These are phyloP conservation scores for Selene dorsalis DNA, from an alignment of 2,797 vertebrate genomes.

Conservation along the genomic window DNA sequence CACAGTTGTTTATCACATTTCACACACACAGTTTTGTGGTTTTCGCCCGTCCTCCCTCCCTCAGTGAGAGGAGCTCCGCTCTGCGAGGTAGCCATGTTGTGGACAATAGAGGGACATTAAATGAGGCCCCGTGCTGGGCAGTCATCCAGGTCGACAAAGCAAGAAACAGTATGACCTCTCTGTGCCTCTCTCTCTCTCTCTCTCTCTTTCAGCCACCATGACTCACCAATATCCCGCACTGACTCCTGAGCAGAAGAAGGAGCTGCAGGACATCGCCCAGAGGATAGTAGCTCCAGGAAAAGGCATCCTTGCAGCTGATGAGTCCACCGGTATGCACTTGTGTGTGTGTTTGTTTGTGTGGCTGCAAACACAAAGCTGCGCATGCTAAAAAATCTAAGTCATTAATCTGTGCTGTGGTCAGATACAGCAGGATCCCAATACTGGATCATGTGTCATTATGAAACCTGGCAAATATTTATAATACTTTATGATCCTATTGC, in stretches of 20 bases:
- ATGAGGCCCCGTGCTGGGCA: slow-evolving; percentile 41
- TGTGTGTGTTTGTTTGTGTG: slow-evolving; percentile 15
- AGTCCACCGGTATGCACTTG: slow-evolving; percentile 82
- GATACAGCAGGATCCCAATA: not conserved
- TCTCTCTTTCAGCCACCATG: slow-evolving; percentile 73
- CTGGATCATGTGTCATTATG: not conserved
- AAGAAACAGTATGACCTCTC: slow-evolving; percentile 36
- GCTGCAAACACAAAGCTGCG: not conserved
- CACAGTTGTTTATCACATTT: not conserved
- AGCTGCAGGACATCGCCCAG: slow-evolving; percentile 82
- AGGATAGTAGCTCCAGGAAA: slow-evolving; percentile 86
- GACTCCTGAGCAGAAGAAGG: slow-evolving; percentile 92
- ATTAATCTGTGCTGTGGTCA: not conserved
- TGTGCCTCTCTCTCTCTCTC: slow-evolving; percentile 10
- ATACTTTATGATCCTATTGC: not conserved
- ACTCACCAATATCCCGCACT: slow-evolving; percentile 88
- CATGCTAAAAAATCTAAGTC: not conserved
- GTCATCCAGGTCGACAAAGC: slow-evolving; percentile 15
- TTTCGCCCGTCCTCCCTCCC: slow-evolving; percentile 6
- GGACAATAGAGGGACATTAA: slow-evolving; percentile 30
- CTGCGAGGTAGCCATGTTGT: slow-evolving; percentile 9
- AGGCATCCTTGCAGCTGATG: slow-evolving; percentile 87
- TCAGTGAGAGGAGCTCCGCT: not conserved
- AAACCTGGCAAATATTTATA: not conserved
- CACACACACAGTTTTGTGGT: slow-evolving; percentile 1